Evolutionary conservation across 1,140 invertebrate genomes (phyloP), one percentile per base, ranked within the genome.

Genomic region (Adoxophyes honmai): DNA sequence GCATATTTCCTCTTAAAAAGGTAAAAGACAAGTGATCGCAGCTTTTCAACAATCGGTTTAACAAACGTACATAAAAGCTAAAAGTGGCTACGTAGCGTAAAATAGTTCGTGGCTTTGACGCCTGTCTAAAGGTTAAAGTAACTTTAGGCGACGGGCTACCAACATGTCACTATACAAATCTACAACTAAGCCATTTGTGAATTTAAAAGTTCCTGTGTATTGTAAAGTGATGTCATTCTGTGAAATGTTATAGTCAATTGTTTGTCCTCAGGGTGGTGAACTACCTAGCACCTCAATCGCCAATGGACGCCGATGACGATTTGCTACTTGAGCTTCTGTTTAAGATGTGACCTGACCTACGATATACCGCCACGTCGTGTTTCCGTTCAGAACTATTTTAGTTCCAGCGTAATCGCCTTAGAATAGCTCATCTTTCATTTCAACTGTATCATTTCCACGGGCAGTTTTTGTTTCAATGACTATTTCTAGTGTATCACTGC

Each of bases 301-400:
- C 85, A 37, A 85, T 86, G 85, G 82, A 88, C 60, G 83, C 82
- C 56, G 83, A 88, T 57, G 85, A 88, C 63, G 83, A 88, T 28
- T 68, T 88, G 34, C 73, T 88, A 54, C 79, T 88, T 61, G 85
- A 88, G 69, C 76, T 88, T 67, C 73, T 86, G 70, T 86, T 88
- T 71, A 86, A 80, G 72, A 82, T 82, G 76, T 88, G 73, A 86
- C 70, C 67, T 36, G 44, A 38, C 9, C 35, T 14, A 39, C 59
- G 62, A 54, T 55, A 59, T 65, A 62, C 55, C 42, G 42, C 18
- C 42, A 44, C 11, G 16, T 48, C 21, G 18, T 21, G 39, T 28
- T 48, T 44, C 39, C 8, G 9, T 37, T 13, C 9, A 37, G 4
- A 37, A 37, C 36, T 1, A 52, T n/a, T 18, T 16, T 48, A 33